Evolutionary conservation across 2,797 vertebrate species (phyloP).

Genomic region (Thamnophis elegans): DNA sequence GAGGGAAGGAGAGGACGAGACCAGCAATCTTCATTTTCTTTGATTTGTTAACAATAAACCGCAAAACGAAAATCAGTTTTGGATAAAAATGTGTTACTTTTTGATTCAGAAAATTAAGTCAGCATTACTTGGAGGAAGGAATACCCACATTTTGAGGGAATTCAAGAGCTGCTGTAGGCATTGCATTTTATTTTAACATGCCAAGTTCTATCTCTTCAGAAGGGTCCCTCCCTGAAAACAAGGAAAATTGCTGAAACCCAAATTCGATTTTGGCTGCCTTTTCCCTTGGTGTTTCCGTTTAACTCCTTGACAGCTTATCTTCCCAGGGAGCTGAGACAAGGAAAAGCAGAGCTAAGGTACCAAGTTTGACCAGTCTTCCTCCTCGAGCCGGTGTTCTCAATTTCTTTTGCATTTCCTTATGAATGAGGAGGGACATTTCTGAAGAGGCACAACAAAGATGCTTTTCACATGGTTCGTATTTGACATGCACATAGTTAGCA

Average conservation of each 20-base stretch:
- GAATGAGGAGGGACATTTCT: neutral
- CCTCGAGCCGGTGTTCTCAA: neutral
- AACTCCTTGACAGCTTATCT: neutral
- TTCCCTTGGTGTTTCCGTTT: neutral
- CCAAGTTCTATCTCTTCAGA: neutral
- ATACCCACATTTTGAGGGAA: neutral
- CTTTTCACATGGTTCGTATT: neutral
- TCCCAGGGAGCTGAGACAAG: neutral
- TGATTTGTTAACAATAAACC: slow-evolving; percentile 61
- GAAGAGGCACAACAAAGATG: neutral
- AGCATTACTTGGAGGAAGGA: neutral
- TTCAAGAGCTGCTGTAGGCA: neutral
- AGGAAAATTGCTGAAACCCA: neutral
- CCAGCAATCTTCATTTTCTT: slow-evolving; percentile 42
- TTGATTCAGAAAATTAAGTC: slow-evolving; percentile 64
- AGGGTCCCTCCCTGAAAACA: neutral
- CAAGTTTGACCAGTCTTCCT: neutral
- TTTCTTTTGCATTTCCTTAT: neutral
- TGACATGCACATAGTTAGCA: neutral
- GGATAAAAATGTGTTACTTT: slow-evolving; percentile 56
- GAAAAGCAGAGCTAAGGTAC: neutral
- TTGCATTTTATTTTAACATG: neutral
- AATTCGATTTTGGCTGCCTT: neutral
- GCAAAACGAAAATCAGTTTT: slow-evolving; percentile 68
- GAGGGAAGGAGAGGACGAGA: slow-evolving; percentile 7